Conservation (phyloP, 1,140 invertebrate species). For the Brachionus koreanus region DNA sequence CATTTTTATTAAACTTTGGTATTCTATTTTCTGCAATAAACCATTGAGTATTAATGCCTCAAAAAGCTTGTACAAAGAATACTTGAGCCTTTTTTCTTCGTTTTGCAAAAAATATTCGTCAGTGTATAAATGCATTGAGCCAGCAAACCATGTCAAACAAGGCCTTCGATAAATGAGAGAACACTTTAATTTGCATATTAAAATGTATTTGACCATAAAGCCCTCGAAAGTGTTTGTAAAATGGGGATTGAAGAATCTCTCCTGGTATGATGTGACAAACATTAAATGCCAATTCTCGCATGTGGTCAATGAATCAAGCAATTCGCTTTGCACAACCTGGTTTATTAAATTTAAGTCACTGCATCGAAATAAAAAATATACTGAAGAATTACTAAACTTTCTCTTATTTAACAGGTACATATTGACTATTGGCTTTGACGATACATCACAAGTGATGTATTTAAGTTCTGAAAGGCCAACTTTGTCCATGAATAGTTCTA, state of each 20-base stretch:
- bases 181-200: background rate
- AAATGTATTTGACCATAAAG: background rate
- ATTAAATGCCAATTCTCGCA: constrained; percentile 10
- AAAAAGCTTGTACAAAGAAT: background rate
- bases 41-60: constrained; percentile 4
- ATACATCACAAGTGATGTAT: background rate
- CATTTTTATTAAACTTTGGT: background rate
- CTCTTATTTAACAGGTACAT: background rate
- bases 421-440: background rate
- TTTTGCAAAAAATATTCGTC: constrained; percentile 25
- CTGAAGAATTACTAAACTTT: background rate
- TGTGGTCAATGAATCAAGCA: background rate
- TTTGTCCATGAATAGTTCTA: background rate
- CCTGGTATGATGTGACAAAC: constrained; percentile 9
- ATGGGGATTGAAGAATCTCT: background rate
- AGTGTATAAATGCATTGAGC: constrained; percentile 16
- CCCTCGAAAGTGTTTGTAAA: background rate
- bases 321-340: background rate
- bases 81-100: background rate
- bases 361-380: constrained; percentile 18
- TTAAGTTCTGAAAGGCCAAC: background rate
- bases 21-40: background rate
- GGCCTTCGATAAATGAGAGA: background rate
- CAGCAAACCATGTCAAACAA: constrained; percentile 22
- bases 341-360: background rate